Conservation (phyloP, 2,113 vertebrate genomes). For the Leucosticte australis region DNA sequence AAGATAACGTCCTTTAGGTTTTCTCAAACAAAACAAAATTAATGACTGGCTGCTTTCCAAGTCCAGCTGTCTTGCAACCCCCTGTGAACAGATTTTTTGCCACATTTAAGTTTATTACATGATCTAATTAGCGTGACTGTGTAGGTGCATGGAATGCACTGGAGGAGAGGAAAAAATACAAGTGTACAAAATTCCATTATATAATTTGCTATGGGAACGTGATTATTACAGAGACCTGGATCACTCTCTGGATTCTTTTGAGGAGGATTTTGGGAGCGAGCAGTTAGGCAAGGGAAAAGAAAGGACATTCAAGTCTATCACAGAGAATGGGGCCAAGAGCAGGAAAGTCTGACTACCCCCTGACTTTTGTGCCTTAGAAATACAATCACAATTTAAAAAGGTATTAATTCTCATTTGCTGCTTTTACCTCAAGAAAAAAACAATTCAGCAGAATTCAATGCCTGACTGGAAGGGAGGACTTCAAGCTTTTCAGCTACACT, state of each 20-base stretch:
- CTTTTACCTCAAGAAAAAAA: conserved; percentile 51
- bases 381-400: neutral
- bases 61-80: conserved; percentile 35
- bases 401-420: neutral
- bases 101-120: conserved; percentile 30
- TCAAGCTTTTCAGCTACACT: neutral
- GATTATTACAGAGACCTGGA: neutral
- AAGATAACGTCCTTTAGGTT: conserved; percentile 6
- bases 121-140: conserved; percentile 48
- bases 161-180: conserved; percentile 14
- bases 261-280: neutral
- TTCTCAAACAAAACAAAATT: conserved; percentile 45
- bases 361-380: neutral
- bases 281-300: neutral
- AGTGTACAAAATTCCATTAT: conserved; percentile 24
- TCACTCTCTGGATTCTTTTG: neutral
- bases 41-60: conserved; percentile 20
- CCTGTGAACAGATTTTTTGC: conserved; percentile 42
- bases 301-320: neutral
- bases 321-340: neutral
- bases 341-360: neutral
- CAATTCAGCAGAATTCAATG: conserved; percentile 36
- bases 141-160: conserved; percentile 50
- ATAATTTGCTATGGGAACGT: neutral
- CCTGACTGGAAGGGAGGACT: neutral